A percentile compares a stretch with the other conserved stretches of the same genome.
These are phyloP conservation scores for Tangara arthus DNA, from an alignment of 2,797 vertebrate genomes.

Conservation along the genomic window DNA sequence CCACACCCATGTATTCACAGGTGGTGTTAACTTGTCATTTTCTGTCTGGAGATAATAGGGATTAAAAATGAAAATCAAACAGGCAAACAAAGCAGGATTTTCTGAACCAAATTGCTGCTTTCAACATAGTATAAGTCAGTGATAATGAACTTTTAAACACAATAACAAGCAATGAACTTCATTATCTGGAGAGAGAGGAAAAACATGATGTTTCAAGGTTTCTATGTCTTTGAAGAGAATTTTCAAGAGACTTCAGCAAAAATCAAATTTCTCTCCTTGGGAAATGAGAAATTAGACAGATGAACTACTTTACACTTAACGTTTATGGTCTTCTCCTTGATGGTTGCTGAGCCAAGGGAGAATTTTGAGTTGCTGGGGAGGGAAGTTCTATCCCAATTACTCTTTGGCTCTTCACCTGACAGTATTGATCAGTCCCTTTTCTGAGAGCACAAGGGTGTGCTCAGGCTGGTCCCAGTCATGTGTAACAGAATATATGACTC, in stretches of 20 bases:
- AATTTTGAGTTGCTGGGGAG: background rate
- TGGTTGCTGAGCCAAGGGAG: accelerated
- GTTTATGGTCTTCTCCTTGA: background rate
- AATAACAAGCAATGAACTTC: background rate
- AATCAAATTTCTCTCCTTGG: background rate
- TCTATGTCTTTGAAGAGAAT: background rate
- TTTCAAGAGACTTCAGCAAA: background rate
- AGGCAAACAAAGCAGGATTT: background rate
- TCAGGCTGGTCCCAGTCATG: background rate
- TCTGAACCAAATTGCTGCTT: background rate
- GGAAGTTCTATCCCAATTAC: background rate
- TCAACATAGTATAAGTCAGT: background rate
- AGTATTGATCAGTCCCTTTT: background rate
- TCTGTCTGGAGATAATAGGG: background rate
- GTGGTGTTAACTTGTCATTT: background rate
- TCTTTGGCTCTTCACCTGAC: background rate
- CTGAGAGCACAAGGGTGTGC: background rate
- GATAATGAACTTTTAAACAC: background rate
- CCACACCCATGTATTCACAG: background rate
- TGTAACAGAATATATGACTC: background rate
- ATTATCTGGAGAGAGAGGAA: background rate
- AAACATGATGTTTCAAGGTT: background rate
- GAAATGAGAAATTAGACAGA: background rate
- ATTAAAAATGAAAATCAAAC: background rate
- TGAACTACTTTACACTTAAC: background rate